Evolutionary conservation across 2,888 invertebrate species (phyloP).

Genomic region (Polydrusus pterygomalis): DNA sequence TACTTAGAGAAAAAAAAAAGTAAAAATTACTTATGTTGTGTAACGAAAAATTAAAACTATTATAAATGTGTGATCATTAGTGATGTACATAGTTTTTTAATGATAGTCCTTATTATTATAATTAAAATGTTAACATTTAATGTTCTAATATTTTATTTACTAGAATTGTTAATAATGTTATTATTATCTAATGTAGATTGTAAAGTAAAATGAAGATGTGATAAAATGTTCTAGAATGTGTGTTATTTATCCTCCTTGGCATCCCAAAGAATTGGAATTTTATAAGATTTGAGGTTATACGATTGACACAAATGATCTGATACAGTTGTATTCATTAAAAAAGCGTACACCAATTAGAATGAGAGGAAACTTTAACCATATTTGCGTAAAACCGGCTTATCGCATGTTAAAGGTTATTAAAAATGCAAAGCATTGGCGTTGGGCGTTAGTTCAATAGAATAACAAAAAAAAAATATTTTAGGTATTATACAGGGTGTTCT

Average conservation of each 20-base stretch:
- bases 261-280: too few species aligned
- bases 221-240: conserved; percentile 45
- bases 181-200: conserved; percentile 65
- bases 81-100: conserved; percentile 68
- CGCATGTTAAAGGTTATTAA: too few species aligned
- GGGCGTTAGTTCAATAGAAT: too few species aligned
- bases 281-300: too few species aligned
- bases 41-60: conserved; percentile 46
- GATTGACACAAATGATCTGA: too few species aligned
- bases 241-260: conserved; percentile 24
- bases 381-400: too few species aligned
- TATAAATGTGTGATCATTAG: conserved; percentile 52
- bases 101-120: conserved; percentile 64
- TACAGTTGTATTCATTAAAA: too few species aligned
- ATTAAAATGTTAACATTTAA: conserved; percentile 62
- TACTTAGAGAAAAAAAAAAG: conserved; percentile 16
- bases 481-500: too few species aligned
- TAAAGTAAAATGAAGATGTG: conserved; percentile 63
- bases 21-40: conserved; percentile 39
- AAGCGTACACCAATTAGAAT: too few species aligned
- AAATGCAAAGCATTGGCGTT: too few species aligned
- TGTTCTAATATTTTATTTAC: conserved; percentile 65
- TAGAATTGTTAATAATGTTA: conserved; percentile 68
- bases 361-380: too few species aligned
- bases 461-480: too few species aligned